Base-by-base conservation (phyloP, 92 coral and sea anemone species). In the Siderastrea radians region DNA sequence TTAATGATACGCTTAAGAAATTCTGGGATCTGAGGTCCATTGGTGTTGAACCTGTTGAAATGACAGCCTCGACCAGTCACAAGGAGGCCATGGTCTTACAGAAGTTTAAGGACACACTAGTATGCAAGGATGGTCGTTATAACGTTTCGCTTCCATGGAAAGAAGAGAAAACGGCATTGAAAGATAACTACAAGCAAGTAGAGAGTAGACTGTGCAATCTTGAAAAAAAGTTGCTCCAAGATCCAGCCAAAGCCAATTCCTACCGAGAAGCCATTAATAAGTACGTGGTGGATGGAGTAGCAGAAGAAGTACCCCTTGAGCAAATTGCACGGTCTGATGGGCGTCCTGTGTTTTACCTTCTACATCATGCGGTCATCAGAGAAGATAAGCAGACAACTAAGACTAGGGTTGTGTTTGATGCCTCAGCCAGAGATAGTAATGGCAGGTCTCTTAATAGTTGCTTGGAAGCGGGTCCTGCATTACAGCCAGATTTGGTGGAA, bases 321-420 rank as follows among this genome's bases (percentile, higher is more conserved):
- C 6, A 87, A 70, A 71, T 71, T 58, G 7, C 48, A 49, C 85
- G 79, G 46, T 3, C 48, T 13, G 69, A 87, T 72, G 69, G 78
- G 57, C 63, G 49, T 44, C 91, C 64, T 78, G 91, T 87, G 78
- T 79, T 79, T 46, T 79, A 78, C 47, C 72, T 79, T 6, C 86
- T 86, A 43, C 86, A 78, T 62, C 75, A 66, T 50, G 63, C 84
- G 9, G 60, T 63, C 9, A 46, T 51, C 57, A 60, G 84, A 64
- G 86, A 80, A 46, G 79, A 79, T n/a, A 59, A 72, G 66, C 80
- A 65, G 72, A 86, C 74, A 66, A 78, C 90, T 16, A 86, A 78
- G 61, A 78, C 90, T 1, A 68, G 90, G 46, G 87, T 81, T 9
- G 92, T 92, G 49, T 92, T 92, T 65, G 95, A 92, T 63, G 58